Percentiles rank a stretch among this genome's conserved stretches.
phyloP scores from a whole-genome alignment of 1,140 invertebrate genomes.

The Sinella curviseta region DNA sequence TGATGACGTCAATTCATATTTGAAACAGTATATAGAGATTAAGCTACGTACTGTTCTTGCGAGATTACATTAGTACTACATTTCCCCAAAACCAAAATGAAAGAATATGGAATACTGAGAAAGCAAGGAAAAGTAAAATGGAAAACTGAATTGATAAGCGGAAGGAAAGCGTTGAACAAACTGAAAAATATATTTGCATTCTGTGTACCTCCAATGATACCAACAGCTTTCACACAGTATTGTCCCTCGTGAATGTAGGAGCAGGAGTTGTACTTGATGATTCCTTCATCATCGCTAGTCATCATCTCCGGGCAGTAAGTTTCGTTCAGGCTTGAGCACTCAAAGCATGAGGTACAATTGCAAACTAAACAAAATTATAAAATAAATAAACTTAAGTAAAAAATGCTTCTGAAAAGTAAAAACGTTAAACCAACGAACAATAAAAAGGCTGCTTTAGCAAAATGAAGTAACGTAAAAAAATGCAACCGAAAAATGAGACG shows the following conservation, averaged over 20 bases:
- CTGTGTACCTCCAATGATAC: constrained; percentile 81
- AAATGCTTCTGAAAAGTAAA: too few species aligned
- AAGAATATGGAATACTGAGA: too few species aligned
- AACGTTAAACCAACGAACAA: too few species aligned
- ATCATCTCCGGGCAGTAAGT: constrained; percentile 81
- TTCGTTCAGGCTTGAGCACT: constrained; percentile 80
- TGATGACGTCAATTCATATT: too few species aligned
- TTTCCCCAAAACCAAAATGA: too few species aligned
- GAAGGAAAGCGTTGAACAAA: background rate
- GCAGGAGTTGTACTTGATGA: constrained; percentile 70
- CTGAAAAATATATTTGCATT: background rate
- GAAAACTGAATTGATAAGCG: background rate
- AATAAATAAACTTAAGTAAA: too few species aligned
- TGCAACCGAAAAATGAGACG: too few species aligned
- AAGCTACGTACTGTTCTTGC: too few species aligned
- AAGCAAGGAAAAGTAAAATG: background rate
- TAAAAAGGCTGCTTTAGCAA: too few species aligned
- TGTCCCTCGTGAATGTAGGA: constrained; percentile 73
- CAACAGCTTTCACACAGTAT: constrained; percentile 92
- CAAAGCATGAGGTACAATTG: constrained; percentile 66
- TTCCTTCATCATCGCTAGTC: constrained; percentile 57
- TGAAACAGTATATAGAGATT: too few species aligned
- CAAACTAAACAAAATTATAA: constrained; percentile 1
- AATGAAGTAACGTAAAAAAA: too few species aligned
- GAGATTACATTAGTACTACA: too few species aligned